A percentile compares a stretch with the other conserved stretches of the same genome.
phyloP scores from a whole-genome alignment of 2,113 vertebrate species.

The Albula glossodonta region DNA sequence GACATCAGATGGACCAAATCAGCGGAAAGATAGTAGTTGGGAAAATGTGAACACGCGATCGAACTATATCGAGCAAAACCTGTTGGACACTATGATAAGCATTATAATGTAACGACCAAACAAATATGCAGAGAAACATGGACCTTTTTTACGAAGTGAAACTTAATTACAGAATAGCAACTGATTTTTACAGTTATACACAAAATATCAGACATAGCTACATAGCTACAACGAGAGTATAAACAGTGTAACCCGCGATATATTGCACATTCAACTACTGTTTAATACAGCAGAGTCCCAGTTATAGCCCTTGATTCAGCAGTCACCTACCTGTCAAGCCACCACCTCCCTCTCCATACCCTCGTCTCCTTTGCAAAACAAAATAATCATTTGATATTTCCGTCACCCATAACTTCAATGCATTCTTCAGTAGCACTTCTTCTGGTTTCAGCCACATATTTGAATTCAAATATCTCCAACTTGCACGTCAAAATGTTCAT shows the following conservation, averaged over 20 bases:
- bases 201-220: background rate
- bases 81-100: background rate
- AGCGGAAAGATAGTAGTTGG: background rate
- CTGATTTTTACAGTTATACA: background rate
- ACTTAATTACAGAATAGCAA: background rate
- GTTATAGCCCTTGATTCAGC: conserved; percentile 17
- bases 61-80: background rate
- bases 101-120: background rate
- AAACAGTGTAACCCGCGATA: background rate
- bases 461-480: conserved; percentile 37
- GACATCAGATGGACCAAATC: background rate
- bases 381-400: conserved; percentile 92
- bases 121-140: background rate
- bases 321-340: conserved; percentile 83
- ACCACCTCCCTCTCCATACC: conserved; percentile 86
- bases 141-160: background rate
- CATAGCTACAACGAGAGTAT: background rate
- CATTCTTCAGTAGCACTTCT: conserved; percentile 93
- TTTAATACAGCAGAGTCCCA: conserved; percentile 1
- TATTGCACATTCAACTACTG: background rate
- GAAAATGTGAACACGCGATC: background rate
- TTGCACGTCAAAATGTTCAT: conserved; percentile 55
- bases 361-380: conserved; percentile 89
- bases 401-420: conserved; percentile 91
- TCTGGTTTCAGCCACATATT: conserved; percentile 95